Base-by-base conservation (phyloP, 1,140 invertebrate genomes). In the Tetramorium alpestre region DNA sequence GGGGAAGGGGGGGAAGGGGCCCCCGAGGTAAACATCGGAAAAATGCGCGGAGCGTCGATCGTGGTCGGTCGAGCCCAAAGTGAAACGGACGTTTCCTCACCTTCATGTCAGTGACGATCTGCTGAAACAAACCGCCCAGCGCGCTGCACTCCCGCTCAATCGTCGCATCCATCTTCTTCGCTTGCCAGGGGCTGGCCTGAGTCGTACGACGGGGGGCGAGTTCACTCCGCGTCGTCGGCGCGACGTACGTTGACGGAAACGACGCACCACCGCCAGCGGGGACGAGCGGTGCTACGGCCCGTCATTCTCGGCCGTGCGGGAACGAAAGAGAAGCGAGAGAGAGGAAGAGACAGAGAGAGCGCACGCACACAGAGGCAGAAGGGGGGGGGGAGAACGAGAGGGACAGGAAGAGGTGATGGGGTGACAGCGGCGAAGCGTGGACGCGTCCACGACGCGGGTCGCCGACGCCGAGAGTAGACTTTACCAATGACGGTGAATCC, bases 101-200 rank as follows among this genome's bases (percentile, higher is more conserved):
- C 97, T 98, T 98, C 97, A 98, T 97, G 94, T 98, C 98, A 92
- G 96, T 97, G 87, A 98, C 97, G 86, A 98, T 98, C 94, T 97
- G 97, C 91, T 98, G 97, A 94, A 98, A 98, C 73, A 98, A 96
- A 87, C 97, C 97, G 91, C 98, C 98, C 84, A 98, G 95, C 80
- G 97, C 97, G 95, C 97, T 97, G 93, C 97, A 97, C 93, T 98
- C 98, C 93, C 97, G 97, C 95, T 98, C 98, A 82, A 97, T 96
- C 93, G 95, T 96, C 89, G 95, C 96, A 95, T 97, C 97, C 97
- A 97, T 97, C 87, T 94, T 95, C 60, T 67, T 69, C 25, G 67
- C 65, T 62, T 70, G 16, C 22, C 41, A 13, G 33, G 62, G n/a
- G 22, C 85, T 89, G 88, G 85, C 65, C 72, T 49, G 33, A 49